Evolutionary conservation across 1,140 invertebrate species (phyloP), one percentile per base, ranked within the genome.

Genomic region (Drosophila athabasca): DNA sequence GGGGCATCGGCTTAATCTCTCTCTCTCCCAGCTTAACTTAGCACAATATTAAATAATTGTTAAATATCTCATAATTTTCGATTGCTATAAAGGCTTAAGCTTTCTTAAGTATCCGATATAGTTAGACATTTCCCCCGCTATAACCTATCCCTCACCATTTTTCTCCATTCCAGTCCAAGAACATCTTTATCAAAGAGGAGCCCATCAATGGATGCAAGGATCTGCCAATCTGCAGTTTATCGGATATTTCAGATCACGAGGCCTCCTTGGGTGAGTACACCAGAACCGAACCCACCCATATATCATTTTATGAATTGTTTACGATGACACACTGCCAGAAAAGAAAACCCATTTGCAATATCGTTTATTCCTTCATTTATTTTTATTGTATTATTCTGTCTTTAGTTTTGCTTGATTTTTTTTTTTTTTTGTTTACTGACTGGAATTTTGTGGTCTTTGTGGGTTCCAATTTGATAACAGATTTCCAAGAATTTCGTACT

Each of bases 211-310:
- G 89, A 43, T 80, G 75, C 61, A 90, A 90, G 57, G 88, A 90
- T 54, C 46, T 87, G 51, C 68, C 80, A 6, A 82, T 91, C 22
- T 90, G 79, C 76, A 90, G 89, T 60, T 77, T 87, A 74, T 90
- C 90, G 72, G 90, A 91, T 84, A 88, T 90, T 74, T 91, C 90
- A 72, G 90, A 91, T 90, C 90, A 91, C 55, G 90, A 91, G 53
- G 74, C 81, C n/a, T 90, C 90, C 35, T 45, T 91, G 58, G 90
- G 90, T 91, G 62, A 90, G 90, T 90, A n/a, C 26, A 15, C 17
- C 0, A 19, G 17, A 19, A 11, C 9, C 26, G 48, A 13, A 52
- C 2, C n/a, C 43, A 24, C 26, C 46, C 22, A 53, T 48, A 41
- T 43, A 26, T 35, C 17, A 49, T 64, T 31, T 51, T 52, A 15